Conservation (phyloP, 2,797 vertebrate genomes). For the Xiphophorus birchmanni region DNA sequence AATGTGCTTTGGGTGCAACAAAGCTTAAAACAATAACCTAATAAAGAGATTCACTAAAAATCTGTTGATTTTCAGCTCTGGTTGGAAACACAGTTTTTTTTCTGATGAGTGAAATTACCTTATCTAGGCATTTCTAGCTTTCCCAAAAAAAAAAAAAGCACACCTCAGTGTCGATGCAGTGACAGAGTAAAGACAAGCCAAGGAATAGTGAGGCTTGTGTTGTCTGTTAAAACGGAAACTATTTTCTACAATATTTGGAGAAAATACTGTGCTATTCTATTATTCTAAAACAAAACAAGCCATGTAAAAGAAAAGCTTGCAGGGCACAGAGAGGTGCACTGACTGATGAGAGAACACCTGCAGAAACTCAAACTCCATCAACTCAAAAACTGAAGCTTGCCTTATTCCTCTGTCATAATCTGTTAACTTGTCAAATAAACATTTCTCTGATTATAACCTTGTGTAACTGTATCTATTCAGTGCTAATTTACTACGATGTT, state of each 20-base stretch:
- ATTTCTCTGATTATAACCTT: slow-evolving; percentile 46
- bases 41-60: neutral
- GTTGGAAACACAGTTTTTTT: neutral
- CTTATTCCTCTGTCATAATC: slow-evolving; percentile 36
- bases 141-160: neutral
- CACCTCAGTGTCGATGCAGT: too few species aligned
- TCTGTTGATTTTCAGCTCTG: neutral
- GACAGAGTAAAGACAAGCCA: too few species aligned
- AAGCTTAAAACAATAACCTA: neutral
- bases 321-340: slow-evolving; percentile 18
- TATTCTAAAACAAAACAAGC: neutral
- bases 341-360: slow-evolving; percentile 45
- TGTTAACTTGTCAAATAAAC: slow-evolving; percentile 53
- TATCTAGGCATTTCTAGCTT: neutral
- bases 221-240: neutral
- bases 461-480: slow-evolving; percentile 21
- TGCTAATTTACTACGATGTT: slow-evolving; percentile 10
- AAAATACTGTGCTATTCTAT: neutral
- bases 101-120: neutral
- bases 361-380: slow-evolving; percentile 30
- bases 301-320: slow-evolving; percentile 10
- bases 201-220: too few species aligned
- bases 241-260: neutral
- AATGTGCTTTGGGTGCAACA: neutral
- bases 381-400: slow-evolving; percentile 16